Conservation (phyloP, 1,140 invertebrate genomes). For the Liolophura sinensis region DNA sequence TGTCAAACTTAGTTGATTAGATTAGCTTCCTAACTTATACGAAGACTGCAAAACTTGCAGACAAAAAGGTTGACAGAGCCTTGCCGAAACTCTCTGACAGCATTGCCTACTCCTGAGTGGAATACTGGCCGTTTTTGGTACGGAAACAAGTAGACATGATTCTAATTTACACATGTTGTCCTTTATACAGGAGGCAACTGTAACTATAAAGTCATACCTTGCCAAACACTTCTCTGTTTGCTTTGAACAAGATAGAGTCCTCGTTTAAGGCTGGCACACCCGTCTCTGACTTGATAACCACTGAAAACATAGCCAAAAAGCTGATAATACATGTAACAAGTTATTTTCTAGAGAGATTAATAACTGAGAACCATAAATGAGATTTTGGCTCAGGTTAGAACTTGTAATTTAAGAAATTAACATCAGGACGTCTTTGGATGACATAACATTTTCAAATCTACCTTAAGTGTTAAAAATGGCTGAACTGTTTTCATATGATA, state of each 20-base stretch:
- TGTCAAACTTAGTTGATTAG: not conserved
- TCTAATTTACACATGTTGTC: constrained; percentile 5
- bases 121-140: not conserved
- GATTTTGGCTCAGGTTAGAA: not conserved
- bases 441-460: too few relatives aligned
- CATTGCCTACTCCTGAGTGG: not conserved
- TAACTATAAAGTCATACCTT: constrained; percentile 57
- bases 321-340: not conserved
- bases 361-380: constrained; percentile 11
- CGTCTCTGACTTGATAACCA: constrained; percentile 71
- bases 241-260: constrained; percentile 80
- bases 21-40: not conserved
- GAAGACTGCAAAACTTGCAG: not conserved
- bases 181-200: constrained; percentile 69
- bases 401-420: not conserved
- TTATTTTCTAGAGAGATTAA: not conserved
- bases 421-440: not conserved
- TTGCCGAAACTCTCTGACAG: not conserved
- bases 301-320: constrained; percentile 59
- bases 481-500: too few relatives aligned
- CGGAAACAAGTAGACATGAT: not conserved
- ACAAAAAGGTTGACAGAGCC: not conserved
- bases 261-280: constrained; percentile 77
- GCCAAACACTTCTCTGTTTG: constrained; percentile 39
- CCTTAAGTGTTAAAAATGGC: too few relatives aligned